Base-by-base conservation (phyloP, 2,797 vertebrate genomes). In the Schizopygopsis pylzovi region DNA sequence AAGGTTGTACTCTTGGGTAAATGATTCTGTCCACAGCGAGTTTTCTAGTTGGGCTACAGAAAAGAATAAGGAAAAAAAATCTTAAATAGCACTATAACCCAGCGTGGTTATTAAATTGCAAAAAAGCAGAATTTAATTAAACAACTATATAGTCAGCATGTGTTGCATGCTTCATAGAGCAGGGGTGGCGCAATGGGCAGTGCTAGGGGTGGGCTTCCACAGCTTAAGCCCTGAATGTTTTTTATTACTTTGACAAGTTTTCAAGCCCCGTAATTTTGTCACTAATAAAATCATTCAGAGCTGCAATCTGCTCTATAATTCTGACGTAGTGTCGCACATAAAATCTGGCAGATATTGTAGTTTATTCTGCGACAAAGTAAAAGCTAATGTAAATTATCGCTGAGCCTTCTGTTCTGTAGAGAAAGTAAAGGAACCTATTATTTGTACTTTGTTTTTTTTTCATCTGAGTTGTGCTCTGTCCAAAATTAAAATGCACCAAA, bases 201-300 rank as follows among this genome's bases (percentile, higher is more conserved):
- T 11, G 43, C 43, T 12, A 47, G 61, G 25, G 79, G n/a, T 79
- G 45, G 63, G 47, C 45, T 81, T 65, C 16, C 43, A 67, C 43
- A 10, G 45, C 41, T 76, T 59, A 59, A 78, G 37, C 52, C 65
- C 18, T 3, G 79, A 70, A 70, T 4, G 79, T 67, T 67, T 80
- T 79, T 65, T 67, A 79, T 79, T 63, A 79, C 56, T 79, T 80
- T 67, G 41, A 67, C 59, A 67, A 47, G 45, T 37, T 81, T 81
- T 81, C 79, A 68, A 81, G 63, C 63, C 25, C 45, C 28, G 20
- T 81, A 70, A 81, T 68, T 68, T 52, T 68, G 63, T 81, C 45
- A 70, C 43, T 81, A 81, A 70, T 81, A 81, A 81, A 81, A 81
- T 52, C 25, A 81, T 81, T 81, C 79, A 70, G 63, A 80, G 45